These are phyloP conservation scores for Cerastis rubricosa DNA, from an alignment of 2,888 invertebrate species.

Conservation along the genomic window DNA sequence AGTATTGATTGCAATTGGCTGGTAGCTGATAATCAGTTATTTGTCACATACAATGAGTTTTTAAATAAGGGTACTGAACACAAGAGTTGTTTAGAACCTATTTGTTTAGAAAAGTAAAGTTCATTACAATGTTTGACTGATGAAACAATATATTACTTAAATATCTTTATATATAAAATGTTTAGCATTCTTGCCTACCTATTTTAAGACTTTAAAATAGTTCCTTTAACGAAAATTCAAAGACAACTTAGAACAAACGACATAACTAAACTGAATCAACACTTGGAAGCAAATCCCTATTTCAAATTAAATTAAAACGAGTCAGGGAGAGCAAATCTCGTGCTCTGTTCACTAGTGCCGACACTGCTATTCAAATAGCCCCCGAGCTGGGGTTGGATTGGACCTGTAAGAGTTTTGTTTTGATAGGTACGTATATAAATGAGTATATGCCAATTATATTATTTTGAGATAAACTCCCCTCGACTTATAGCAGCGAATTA, in stretches of 20 bases:
- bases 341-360: constrained; percentile 55
- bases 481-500: constrained; percentile 6
- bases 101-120: background rate
- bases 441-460: constrained; percentile 37
- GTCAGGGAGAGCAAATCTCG: constrained; percentile 54
- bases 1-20: background rate
- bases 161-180: background rate
- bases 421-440: constrained; percentile 45
- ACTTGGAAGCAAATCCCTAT: constrained; percentile 62
- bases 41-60: background rate
- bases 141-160: background rate
- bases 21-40: background rate
- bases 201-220: constrained; percentile 30
- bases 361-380: constrained; percentile 63
- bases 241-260: constrained; percentile 53
- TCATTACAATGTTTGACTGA: background rate
- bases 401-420: constrained; percentile 54
- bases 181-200: background rate
- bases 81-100: background rate
- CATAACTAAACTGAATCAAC: constrained; percentile 61
- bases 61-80: background rate
- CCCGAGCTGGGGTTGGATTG: constrained; percentile 40
- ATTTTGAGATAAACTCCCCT: constrained; percentile 38
- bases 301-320: constrained; percentile 65
- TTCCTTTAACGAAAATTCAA: constrained; percentile 33